Evolutionary conservation across 2,797 vertebrate genomes (phyloP).

Genomic region (Amblyopsis hoosieri): DNA sequence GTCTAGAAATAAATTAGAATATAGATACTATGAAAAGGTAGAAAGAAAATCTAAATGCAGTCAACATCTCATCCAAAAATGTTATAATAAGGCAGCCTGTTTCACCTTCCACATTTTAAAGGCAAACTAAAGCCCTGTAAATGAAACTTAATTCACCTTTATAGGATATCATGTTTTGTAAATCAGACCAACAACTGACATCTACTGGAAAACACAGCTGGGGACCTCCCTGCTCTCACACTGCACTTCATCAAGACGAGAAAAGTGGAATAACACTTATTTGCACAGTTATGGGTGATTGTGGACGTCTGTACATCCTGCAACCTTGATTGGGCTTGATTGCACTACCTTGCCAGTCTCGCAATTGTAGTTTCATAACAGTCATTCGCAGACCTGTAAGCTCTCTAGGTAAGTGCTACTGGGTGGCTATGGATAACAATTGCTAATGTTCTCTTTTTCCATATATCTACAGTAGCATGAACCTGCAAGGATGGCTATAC

Average conservation of each 20-base stretch:
- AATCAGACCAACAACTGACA: conserved; percentile 55
- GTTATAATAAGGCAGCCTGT: too few species aligned
- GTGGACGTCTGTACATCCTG: conserved; percentile 16
- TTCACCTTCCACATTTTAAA: too few species aligned
- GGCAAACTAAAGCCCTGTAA: neutral
- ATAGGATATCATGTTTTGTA: neutral
- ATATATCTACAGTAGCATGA: too few species aligned
- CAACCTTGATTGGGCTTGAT: conserved; percentile 59
- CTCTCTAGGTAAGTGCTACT: neutral
- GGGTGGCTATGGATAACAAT: too few species aligned
- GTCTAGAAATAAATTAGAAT: neutral
- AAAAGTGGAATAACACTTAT: conserved; percentile 26
- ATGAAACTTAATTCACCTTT: neutral
- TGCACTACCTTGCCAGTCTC: conserved; percentile 26
- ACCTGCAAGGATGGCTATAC: too few species aligned
- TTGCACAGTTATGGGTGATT: conserved; percentile 45
- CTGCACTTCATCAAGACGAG: conserved; percentile 39
- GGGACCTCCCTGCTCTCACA: conserved; percentile 41
- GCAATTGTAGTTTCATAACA: neutral
- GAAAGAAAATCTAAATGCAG: too few species aligned
- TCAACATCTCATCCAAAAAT: too few species aligned
- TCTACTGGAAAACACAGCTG: conserved; percentile 59
- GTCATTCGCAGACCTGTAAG: neutral
- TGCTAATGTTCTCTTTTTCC: too few species aligned
- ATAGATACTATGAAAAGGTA: neutral